Base-by-base conservation (phyloP, 2,113 vertebrate genomes). In the Toxotes chatareus region DNA sequence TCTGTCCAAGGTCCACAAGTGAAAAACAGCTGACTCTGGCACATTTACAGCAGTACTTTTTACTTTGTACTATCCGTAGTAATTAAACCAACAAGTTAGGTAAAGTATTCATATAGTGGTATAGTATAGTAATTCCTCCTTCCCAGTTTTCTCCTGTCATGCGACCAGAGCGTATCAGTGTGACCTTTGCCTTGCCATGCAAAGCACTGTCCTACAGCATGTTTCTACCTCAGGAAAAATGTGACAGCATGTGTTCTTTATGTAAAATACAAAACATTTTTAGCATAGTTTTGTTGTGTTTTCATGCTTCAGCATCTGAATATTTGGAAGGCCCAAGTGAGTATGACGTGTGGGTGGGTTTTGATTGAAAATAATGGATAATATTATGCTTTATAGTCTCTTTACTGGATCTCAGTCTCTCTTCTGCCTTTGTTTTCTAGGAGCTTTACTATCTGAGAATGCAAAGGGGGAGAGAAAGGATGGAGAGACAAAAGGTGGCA, bases 401-500 rank as follows among this genome's bases (percentile, higher is more conserved):
- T 67, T 8, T 34, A 21, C 36, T 51, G 14, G 32, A 59, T 61
- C 56, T 79, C 49, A 56, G n/a, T 17, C 9, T 31, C 23, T 64
- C 2, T 67, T 67, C 75, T 86, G 6, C 16, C 64, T 46, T 59
- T 85, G 32, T 76, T 74, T 84, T 83, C 42, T 62, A 99, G 98
- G 96, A 97, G 89, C 90, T 96, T 3, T 98, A 98, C 91, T 98
- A 94, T 93, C 92, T 95, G 87, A 96, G 91, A 85, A 95, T 97
- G 86, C 96, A 95, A 67, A 96, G 93, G 23, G 64, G 46, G 86
- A 90, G 85, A 94, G 95, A 79, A 87, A 95, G 84, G 77, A 92
- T 82, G 86, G 88, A 93, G 16, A 86, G 12, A 32, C 75, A 81
- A 56, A 95, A 94, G 57, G 80, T 90, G 51, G 84, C 78, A 7